phyloP scores from a whole-genome alignment of 2,113 vertebrate species.

The Hemiscyllium ocellatum region DNA sequence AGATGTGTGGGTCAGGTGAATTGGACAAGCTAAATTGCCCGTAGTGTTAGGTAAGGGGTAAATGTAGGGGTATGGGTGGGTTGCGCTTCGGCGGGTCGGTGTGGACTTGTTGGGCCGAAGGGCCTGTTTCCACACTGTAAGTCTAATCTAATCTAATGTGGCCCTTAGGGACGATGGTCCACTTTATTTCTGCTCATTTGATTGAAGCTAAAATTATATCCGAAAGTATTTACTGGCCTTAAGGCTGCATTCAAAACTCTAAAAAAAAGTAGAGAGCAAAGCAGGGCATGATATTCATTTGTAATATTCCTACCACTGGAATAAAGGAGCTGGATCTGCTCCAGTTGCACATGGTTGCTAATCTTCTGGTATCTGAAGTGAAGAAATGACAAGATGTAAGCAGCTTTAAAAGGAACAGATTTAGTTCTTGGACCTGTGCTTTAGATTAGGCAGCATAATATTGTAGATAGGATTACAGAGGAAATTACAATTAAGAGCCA shows the following conservation, averaged over 20 bases:
- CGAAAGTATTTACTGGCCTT: not conserved
- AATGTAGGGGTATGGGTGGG: too few species aligned
- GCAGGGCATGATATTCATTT: not conserved
- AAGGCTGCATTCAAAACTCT: not conserved
- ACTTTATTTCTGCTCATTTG: not conserved
- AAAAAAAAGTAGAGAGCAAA: not conserved
- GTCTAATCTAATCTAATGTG: too few species aligned
- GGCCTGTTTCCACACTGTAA: too few species aligned
- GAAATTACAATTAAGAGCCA: not conserved
- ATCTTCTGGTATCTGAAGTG: not conserved
- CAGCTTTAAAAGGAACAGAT: not conserved
- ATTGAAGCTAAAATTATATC: not conserved
- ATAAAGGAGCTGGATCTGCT: not conserved
- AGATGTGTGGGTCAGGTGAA: too few species aligned
- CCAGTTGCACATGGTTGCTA: not conserved
- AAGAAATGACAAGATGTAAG: not conserved
- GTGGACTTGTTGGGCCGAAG: too few species aligned
- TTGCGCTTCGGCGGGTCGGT: too few species aligned
- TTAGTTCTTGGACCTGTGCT: not conserved
- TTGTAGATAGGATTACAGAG: not conserved
- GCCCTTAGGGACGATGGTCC: not conserved
- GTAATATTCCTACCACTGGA: not conserved
- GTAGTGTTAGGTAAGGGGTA: too few species aligned
- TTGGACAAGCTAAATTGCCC: too few species aligned
- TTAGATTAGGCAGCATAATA: not conserved